A percentile compares a stretch with the other conserved stretches of the same genome.
Conservation (phyloP, 2,113 vertebrate genomes). For the Gallinago media region DNA sequence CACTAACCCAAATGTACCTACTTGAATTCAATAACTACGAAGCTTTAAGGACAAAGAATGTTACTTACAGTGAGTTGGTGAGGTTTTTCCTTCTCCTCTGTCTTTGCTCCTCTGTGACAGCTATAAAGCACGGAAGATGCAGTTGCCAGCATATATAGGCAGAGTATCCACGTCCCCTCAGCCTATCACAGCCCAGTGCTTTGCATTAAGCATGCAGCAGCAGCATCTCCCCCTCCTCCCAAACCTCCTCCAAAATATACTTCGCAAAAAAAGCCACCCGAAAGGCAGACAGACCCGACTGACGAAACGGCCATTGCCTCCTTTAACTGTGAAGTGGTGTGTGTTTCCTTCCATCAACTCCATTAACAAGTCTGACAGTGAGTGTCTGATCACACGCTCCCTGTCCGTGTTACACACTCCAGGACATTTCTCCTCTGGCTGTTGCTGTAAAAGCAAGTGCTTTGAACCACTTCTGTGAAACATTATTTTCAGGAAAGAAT, state of each 20-base stretch:
- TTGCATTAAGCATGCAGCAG: conserved; percentile 49
- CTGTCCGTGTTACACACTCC: rapidly evolving
- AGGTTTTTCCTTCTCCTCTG: neutral
- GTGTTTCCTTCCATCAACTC: neutral
- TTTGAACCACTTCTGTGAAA: neutral
- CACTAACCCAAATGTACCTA: neutral
- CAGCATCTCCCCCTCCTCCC: conserved; percentile 44
- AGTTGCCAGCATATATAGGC: conserved; percentile 71
- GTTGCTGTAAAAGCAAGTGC: neutral
- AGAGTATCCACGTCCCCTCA: conserved; percentile 59
- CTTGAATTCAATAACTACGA: neutral
- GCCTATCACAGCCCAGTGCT: conserved; percentile 77
- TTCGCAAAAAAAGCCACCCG: neutral
- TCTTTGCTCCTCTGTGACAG: conserved; percentile 66
- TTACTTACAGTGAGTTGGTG: conserved; percentile 73
- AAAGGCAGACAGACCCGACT: neutral
- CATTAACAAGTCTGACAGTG: neutral
- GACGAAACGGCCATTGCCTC: neutral
- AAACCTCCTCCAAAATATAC: neutral
- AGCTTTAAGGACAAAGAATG: conserved; percentile 26
- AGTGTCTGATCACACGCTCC: neutral
- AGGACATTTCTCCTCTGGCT: neutral
- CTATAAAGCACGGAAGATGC: conserved; percentile 59
- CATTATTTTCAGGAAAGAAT: neutral
- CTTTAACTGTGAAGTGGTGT: neutral